Evolutionary conservation across 2,113 vertebrate species (phyloP), one percentile per base, ranked within the genome.

Genomic region (Pica pica): DNA sequence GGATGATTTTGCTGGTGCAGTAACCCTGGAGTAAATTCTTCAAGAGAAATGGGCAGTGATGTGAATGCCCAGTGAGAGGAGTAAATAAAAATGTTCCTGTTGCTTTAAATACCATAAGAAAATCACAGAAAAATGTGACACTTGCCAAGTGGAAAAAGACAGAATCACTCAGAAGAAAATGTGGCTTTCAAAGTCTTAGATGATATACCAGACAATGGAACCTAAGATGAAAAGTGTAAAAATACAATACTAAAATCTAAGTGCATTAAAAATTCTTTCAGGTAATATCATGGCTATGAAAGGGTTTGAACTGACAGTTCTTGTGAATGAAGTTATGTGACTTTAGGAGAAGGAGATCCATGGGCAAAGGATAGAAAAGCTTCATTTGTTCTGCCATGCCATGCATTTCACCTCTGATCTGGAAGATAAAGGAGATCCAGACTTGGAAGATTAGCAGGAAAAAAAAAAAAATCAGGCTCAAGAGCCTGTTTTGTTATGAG

Each of bases 121-220:
- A 92, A 86, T 90, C 79, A 49, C 35, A 81, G 56, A 37, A 93
- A 92, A 89, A 49, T 35, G 41, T 83, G 49, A 50, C 47, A 73
- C 53, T 96, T 87, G 44, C 80, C n/a, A 81, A 88, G 57, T 84
- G 65, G 76, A 94, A 92, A 85, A 93, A 88, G 73, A 68, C 52
- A 93, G 69, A 84, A 61, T 92, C 28, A 68, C 55, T 93, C 52
- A 53, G 65, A 93, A 88, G 50, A 71, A 93, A 94, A 81, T 52
- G 55, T 74, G 57, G 14, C 49, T 92, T 87, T 95, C 1, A 0
- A 87, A 86, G 85, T 55, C 79, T 86, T 63, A 86, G 80, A 21
- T 75, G 37, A 44, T 64, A 70, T 90, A 83, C 44, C 60, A 81
- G 71, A 81, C 37, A 93, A n/a, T 53, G 69, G 89, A 92, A 89